Evolutionary conservation across 1,140 invertebrate genomes (phyloP).

Genomic region (Platorchestia sp.): DNA sequence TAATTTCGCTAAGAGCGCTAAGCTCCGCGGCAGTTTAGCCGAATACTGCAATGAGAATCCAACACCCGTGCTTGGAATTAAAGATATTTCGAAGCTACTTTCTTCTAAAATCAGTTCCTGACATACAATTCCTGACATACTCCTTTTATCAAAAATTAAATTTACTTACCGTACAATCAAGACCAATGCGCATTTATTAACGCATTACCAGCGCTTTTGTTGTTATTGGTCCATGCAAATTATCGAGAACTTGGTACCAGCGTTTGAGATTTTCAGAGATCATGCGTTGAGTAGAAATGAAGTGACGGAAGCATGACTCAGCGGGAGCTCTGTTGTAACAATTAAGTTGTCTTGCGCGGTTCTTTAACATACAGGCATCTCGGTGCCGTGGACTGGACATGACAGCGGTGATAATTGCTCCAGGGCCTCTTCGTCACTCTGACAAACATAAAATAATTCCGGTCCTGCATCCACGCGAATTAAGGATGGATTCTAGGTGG

Average conservation of each 20-base stretch:
- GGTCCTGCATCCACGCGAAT: neutral
- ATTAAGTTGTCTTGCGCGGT: neutral
- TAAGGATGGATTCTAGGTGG: neutral
- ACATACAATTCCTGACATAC: no score
- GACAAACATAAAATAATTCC: neutral
- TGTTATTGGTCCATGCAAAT: neutral
- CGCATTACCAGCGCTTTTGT: no score
- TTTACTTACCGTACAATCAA: no score
- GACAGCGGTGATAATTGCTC: neutral
- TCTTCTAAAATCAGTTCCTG: neutral
- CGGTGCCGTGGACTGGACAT: neutral
- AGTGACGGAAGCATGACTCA: neutral
- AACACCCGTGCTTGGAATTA: neutral
- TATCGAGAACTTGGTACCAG: no score
- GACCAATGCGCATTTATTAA: no score
- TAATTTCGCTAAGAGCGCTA: neutral
- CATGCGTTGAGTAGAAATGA: neutral
- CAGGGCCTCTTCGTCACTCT: neutral
- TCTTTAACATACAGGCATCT: neutral
- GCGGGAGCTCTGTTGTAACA: neutral
- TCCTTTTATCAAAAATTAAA: no score
- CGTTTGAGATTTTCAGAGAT: neutral
- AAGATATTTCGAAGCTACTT: neutral
- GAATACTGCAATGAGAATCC: neutral
- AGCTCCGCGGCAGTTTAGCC: neutral